Conservation (phyloP, 2,113 vertebrate species). For the Struthidea cinerea region DNA sequence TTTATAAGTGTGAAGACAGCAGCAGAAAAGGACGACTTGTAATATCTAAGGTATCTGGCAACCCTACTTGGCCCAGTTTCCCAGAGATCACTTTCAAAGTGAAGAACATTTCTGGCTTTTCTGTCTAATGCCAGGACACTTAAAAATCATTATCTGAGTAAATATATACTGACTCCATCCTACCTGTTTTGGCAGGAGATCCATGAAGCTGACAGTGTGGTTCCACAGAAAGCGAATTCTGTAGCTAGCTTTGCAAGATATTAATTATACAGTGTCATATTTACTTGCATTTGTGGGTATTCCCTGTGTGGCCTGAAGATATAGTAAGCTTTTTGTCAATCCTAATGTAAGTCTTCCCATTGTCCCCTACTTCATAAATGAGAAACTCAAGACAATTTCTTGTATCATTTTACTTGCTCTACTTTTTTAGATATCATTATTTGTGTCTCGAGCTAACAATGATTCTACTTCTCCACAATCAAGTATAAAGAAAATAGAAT, state of each 20-base stretch:
- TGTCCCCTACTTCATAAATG: background rate
- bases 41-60: background rate
- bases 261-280: background rate
- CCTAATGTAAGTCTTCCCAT: background rate
- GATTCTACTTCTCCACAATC: background rate
- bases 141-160: background rate
- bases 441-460: background rate
- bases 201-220: background rate
- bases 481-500: background rate
- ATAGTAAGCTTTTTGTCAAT: background rate
- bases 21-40: background rate
- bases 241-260: background rate
- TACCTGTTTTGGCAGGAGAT: background rate
- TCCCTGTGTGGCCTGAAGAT: background rate
- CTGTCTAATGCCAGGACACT: background rate
- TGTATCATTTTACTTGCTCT: background rate
- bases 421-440: background rate
- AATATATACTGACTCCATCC: background rate
- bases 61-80: background rate
- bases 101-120: background rate
- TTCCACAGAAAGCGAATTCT: background rate
- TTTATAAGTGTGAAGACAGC: background rate
- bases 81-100: background rate
- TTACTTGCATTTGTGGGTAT: background rate
- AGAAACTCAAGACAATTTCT: background rate